A percentile compares a stretch with the other conserved stretches of the same genome.
Conservation (phyloP, 2,797 vertebrate species). For the Coranthus polyacanthus region DNA sequence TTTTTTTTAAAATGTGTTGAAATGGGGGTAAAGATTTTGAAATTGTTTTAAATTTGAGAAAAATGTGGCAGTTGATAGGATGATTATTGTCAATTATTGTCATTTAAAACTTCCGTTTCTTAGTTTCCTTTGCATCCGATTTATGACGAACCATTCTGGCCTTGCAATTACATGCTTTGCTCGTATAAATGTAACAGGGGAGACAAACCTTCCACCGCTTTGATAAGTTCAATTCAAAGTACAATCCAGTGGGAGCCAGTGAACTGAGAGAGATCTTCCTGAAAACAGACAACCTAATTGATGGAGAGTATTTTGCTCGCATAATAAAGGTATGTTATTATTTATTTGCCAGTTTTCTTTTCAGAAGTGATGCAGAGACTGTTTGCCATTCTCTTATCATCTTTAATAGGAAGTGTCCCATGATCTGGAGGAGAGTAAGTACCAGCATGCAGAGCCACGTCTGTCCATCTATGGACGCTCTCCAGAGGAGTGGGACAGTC, state of each 20-base stretch:
- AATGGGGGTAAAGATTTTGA: too few relatives aligned
- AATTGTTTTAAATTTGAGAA: not conserved
- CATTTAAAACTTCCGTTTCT: too few relatives aligned
- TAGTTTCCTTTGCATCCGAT: too few relatives aligned
- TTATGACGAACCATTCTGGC: not conserved
- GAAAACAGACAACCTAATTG: slow-evolving; percentile 94
- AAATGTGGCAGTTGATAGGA: not conserved
- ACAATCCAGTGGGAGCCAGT: slow-evolving; percentile 97
- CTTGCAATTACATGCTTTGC: slow-evolving; percentile 6
- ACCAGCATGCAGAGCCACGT: slow-evolving; percentile 95
- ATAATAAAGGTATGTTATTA: slow-evolving; percentile 91
- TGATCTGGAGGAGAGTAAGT: slow-evolving; percentile 96
- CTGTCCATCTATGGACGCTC: slow-evolving; percentile 95
- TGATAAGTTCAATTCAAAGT: slow-evolving; percentile 98
- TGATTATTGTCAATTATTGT: too few relatives aligned
- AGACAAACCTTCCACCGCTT: slow-evolving; percentile 98
- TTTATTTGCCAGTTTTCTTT: not conserved
- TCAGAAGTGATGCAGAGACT: not conserved
- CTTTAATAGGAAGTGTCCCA: slow-evolving; percentile 90
- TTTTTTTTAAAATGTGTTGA: not conserved
- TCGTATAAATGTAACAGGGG: slow-evolving; percentile 80
- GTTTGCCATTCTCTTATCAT: slow-evolving; percentile 15
- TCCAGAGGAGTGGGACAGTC: slow-evolving; percentile 89
- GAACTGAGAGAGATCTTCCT: slow-evolving; percentile 96
- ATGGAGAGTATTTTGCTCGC: slow-evolving; percentile 96